These are phyloP conservation scores for Dysdera silvatica DNA, from an alignment of 1,140 invertebrate species.

Conservation along the genomic window DNA sequence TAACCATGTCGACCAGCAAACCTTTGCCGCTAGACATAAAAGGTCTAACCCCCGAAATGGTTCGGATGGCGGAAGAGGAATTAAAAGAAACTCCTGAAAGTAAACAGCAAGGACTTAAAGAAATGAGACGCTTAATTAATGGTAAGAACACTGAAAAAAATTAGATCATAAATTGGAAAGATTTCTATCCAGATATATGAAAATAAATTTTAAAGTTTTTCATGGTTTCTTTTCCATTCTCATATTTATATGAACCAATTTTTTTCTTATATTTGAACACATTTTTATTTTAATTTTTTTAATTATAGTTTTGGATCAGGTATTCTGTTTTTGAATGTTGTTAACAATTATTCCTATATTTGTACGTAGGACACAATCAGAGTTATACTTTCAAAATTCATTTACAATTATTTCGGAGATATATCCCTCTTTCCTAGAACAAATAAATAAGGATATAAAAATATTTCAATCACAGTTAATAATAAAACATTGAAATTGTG, in stretches of 20 bases:
- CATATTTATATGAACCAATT: not conserved
- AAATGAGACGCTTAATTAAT: slow-evolving; percentile 4
- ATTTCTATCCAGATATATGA: not conserved
- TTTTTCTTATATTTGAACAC: not conserved
- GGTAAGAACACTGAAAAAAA: not conserved
- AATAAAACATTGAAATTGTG: too few species aligned
- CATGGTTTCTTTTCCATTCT: not conserved
- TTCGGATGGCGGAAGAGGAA: slow-evolving; percentile 7
- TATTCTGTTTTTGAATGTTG: too few species aligned
- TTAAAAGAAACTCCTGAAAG: slow-evolving; percentile 18
- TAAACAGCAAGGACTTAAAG: not conserved
- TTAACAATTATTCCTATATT: too few species aligned
- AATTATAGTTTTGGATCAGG: too few species aligned
- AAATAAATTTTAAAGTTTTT: not conserved
- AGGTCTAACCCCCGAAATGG: not conserved
- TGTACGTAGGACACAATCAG: too few species aligned
- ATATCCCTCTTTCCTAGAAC: too few species aligned
- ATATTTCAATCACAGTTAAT: too few species aligned
- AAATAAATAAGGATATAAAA: too few species aligned
- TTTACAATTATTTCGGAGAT: too few species aligned
- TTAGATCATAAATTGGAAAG: too few species aligned
- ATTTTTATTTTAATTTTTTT: not conserved
- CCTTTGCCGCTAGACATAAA: not conserved
- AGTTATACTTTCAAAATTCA: too few species aligned
- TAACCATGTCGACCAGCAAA: too few species aligned